A percentile compares a stretch with the other conserved stretches of the same genome.
These are phyloP conservation scores for Hirtodrosophila alboralis DNA, from an alignment of 2,888 invertebrate genomes.

Conservation along the genomic window DNA sequence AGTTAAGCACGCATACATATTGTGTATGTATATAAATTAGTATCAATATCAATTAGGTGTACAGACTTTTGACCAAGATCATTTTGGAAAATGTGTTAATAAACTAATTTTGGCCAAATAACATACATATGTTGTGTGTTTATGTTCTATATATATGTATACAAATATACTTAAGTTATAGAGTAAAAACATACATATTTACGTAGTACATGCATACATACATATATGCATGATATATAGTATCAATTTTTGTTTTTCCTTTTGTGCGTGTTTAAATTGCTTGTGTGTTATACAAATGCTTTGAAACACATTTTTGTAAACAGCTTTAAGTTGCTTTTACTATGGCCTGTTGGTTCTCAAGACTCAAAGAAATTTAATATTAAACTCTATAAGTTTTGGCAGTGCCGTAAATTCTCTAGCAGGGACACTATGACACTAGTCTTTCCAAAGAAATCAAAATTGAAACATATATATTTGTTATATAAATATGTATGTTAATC, in stretches of 20 bases:
- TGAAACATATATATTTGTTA: too few relatives aligned
- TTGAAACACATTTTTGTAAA: constrained; percentile 35
- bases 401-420: too few relatives aligned
- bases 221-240: constrained; percentile 30
- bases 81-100: constrained; percentile 49
- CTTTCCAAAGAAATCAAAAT: too few relatives aligned
- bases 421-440: too few relatives aligned
- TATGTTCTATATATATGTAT: constrained; percentile 34
- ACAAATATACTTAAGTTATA: constrained; percentile 52
- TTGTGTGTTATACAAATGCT: constrained; percentile 51
- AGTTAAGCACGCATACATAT: constrained; percentile 2
- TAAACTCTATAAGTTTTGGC: too few relatives aligned
- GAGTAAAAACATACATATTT: constrained; percentile 64
- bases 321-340: constrained; percentile 10
- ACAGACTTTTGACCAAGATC: constrained; percentile 54
- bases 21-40: constrained; percentile 15
- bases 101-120: constrained; percentile 64
- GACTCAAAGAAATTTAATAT: too few relatives aligned
- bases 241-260: constrained; percentile 14
- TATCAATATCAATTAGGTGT: constrained; percentile 46
- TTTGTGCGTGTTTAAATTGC: constrained; percentile 52
- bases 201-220: constrained; percentile 20
- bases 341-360: constrained; percentile 10
- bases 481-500: too few relatives aligned
- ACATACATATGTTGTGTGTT: constrained; percentile 50